These are phyloP conservation scores for Noctua pronuba DNA, from an alignment of 2,888 invertebrate genomes.

Conservation along the genomic window DNA sequence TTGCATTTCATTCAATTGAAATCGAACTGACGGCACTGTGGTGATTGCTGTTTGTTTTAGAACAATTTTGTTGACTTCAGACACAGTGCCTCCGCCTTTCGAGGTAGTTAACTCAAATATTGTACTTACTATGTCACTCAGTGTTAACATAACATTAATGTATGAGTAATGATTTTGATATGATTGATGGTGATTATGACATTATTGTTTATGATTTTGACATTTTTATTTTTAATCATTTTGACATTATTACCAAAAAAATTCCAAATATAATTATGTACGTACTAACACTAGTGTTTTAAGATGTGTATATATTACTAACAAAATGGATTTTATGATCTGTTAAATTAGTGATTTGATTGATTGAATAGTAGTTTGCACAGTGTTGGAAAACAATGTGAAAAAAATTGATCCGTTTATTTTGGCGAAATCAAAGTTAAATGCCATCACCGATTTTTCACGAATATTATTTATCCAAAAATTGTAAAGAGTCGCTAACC, in stretches of 20 bases:
- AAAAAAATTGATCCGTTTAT: not conserved
- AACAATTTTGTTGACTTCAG: conserved; percentile 25
- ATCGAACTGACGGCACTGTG: conserved; percentile 5
- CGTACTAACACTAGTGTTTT: too few species aligned
- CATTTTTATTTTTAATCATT: too few species aligned
- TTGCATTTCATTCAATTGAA: conserved; percentile 39
- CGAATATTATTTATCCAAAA: too few species aligned
- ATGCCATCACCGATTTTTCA: not conserved
- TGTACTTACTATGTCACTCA: conserved; percentile 1
- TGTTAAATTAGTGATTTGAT: too few species aligned
- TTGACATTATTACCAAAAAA: too few species aligned
- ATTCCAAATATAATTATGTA: too few species aligned
- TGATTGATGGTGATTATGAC: too few species aligned
- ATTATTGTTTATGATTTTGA: too few species aligned
- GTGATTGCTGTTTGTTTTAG: conserved; percentile 24
- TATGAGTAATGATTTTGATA: too few species aligned
- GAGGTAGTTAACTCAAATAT: conserved; percentile 1
- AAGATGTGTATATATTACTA: too few species aligned
- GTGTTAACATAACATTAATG: conserved; percentile 9
- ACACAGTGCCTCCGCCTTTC: too few species aligned
- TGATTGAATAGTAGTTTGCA: not conserved
- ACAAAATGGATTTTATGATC: too few species aligned
- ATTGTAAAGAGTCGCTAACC: not conserved
- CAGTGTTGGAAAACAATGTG: not conserved
- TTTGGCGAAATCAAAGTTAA: not conserved